Evolutionary conservation across 2,797 vertebrate species (phyloP), one percentile per base, ranked within the genome.

Genomic region (Ctenopoma kingsleyae): DNA sequence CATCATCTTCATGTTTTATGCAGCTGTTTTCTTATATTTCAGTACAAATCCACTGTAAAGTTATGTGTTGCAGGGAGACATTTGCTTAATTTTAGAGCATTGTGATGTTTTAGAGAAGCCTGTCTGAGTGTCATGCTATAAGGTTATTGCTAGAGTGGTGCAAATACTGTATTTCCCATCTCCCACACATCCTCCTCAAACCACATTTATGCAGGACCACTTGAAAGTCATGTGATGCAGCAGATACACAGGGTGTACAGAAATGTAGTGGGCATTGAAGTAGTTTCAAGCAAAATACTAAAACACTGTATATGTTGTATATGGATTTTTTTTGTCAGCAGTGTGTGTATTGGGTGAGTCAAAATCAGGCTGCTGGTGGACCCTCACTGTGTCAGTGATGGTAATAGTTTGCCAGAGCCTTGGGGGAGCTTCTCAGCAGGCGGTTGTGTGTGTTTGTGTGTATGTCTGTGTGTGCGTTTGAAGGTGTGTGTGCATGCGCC

Each of bases 331-430:
- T 58, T 38, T 78, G 62, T 73, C 43, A 49, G 56, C 43, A 48
- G 30, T 56, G 56, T 63, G 65, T 77, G 30, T 61, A 19, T 71
- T 81, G 63, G 83, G 67, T 71, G 67, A 81, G 81, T 76, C 71
- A 60, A 87, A 91, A 83, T 86, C 79, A 77, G 59, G 76, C 84
- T 88, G 78, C 77, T 86, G 85, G 80, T 35, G 50, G 84, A 87
- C 88, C 78, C 89, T 89, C 50, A 67, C 90, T 90, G 89, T 88
- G 90, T 67, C 55, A 16, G 80, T 87, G 89, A 91, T 89, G 88
- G 87, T 90, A 88, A 92, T 89, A 87, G 88, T 90, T 87, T 90
- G 85, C 88, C 80, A 70, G 77, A 86, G 84, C 89, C 85, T 85
- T 75, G 48, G 85, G 88, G 87, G 84, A 87, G 82, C 79, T 64